Evolutionary conservation across 1,140 invertebrate genomes (phyloP).

Genomic region (Ephestia elutella): DNA sequence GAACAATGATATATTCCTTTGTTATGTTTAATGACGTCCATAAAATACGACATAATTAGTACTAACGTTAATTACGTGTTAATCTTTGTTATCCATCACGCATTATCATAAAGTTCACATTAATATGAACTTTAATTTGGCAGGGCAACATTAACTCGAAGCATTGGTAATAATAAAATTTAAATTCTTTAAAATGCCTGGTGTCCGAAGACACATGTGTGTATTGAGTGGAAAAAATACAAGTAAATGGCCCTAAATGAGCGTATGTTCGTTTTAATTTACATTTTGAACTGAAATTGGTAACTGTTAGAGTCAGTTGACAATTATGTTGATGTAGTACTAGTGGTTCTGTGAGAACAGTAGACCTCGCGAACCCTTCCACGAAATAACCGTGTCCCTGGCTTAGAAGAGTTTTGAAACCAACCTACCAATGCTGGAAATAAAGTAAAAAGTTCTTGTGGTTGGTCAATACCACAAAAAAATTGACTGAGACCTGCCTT

Average conservation of each 20-base stretch:
- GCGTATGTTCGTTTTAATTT: constrained; percentile 42
- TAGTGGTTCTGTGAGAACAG: no score
- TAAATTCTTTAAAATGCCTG: constrained; percentile 10
- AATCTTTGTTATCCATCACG: constrained; percentile 21
- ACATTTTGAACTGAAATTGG: constrained; percentile 40
- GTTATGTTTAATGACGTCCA: neutral
- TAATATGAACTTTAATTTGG: constrained; percentile 24
- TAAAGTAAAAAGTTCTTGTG: no score
- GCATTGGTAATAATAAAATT: constrained; percentile 21
- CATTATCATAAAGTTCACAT: constrained; percentile 48
- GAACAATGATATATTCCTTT: neutral
- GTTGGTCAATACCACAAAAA: no score
- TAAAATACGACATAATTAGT: constrained; percentile 14
- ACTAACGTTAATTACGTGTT: constrained; percentile 17
- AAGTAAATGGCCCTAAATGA: constrained; percentile 35
- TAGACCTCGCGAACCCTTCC: no score
- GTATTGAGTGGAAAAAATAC: constrained; percentile 22
- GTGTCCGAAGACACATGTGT: neutral
- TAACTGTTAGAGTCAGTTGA: neutral
- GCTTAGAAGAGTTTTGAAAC: no score
- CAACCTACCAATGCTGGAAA: no score
- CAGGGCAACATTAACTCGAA: constrained; percentile 16
- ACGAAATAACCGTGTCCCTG: no score
- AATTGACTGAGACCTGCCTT: no score
- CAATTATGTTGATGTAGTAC: neutral